Evolutionary conservation across 2,113 vertebrate species (phyloP).

Genomic region (Terrapene triunguis): DNA sequence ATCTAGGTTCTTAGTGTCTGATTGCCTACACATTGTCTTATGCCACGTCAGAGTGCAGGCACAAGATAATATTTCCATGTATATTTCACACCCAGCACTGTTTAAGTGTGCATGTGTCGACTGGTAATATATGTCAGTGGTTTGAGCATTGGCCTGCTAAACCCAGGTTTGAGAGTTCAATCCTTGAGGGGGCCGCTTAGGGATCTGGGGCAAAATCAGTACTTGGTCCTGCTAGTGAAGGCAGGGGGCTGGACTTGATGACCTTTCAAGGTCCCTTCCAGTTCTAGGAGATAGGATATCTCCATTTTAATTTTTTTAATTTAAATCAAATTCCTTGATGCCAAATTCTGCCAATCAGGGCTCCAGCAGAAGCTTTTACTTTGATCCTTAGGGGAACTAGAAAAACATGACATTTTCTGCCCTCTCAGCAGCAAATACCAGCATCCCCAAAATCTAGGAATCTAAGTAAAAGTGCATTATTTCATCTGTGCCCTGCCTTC

Average conservation of each 20-base stretch:
- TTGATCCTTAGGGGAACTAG: background rate
- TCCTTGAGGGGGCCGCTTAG: too few species aligned
- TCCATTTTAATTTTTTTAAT: too few species aligned
- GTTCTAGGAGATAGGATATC: too few species aligned
- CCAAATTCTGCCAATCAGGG: background rate
- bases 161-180: too few species aligned
- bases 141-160: too few species aligned
- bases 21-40: background rate
- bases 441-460: background rate
- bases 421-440: background rate
- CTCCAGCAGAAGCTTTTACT: background rate
- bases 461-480: fast-evolving
- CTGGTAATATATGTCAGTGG: background rate
- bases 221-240: too few species aligned
- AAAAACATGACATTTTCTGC: background rate
- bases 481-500: background rate
- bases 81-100: background rate
- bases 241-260: too few species aligned
- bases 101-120: background rate
- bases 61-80: background rate
- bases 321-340: background rate
- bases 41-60: background rate
- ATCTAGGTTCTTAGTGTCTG: background rate
- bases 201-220: too few species aligned
- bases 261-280: too few species aligned